Evolutionary conservation across 2,113 vertebrate species (phyloP).

Genomic region (Brienomyrus brachyistius): DNA sequence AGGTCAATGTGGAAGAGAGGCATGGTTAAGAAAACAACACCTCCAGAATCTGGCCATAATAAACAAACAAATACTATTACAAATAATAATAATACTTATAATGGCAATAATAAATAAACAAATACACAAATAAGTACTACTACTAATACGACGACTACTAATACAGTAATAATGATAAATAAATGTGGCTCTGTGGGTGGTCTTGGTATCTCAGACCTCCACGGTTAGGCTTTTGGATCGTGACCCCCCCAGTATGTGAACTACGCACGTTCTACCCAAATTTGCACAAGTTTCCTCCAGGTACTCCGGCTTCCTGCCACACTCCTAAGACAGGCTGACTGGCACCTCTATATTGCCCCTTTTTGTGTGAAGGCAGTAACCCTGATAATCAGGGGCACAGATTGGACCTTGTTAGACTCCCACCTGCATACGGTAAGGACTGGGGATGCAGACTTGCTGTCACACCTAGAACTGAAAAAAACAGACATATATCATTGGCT

Average conservation of each 20-base stretch:
- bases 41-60: background rate
- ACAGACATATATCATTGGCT: background rate
- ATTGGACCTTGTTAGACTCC: background rate
- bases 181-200: background rate
- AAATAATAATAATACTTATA: background rate
- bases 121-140: background rate
- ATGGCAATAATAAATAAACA: background rate
- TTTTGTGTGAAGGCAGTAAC: background rate
- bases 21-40: background rate
- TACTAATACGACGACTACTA: background rate
- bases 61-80: background rate
- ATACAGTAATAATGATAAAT: background rate
- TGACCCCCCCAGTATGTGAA: background rate
- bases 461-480: background rate
- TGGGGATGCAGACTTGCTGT: background rate
- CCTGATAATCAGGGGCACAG: background rate
- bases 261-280: background rate
- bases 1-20: background rate
- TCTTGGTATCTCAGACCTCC: background rate
- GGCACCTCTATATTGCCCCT: background rate
- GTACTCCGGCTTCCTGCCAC: background rate
- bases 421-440: background rate
- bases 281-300: background rate
- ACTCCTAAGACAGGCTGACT: background rate
- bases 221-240: background rate